A percentile compares a stretch with the other conserved stretches of the same genome.
Conservation (phyloP, 2,797 vertebrate genomes). For the Luscinia megarhynchos region DNA sequence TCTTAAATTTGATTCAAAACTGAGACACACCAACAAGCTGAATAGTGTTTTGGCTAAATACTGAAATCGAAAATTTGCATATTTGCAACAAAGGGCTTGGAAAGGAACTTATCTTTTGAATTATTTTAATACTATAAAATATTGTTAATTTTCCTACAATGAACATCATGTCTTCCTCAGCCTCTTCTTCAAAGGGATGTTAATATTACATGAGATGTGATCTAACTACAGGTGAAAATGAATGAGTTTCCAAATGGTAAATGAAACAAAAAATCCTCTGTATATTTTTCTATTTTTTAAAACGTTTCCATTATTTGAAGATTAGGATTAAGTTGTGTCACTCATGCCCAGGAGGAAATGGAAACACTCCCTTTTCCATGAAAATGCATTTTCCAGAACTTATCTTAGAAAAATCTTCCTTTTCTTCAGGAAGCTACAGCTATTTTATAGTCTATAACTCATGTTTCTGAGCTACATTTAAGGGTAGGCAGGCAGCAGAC, state of each 20-base stretch:
- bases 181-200: neutral
- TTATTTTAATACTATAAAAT: neutral
- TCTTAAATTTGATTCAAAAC: neutral
- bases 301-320: neutral
- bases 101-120: neutral
- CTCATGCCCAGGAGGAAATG: neutral
- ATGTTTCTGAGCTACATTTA: neutral
- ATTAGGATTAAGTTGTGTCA: neutral
- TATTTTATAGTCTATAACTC: neutral
- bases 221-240: neutral
- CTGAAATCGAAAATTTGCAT: neutral
- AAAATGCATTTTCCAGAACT: neutral
- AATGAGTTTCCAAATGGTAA: neutral
- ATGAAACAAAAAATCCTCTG: neutral
- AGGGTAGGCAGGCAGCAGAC: neutral
- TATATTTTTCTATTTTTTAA: too few relatives aligned
- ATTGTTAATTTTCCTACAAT: neutral
- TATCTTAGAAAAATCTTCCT: neutral
- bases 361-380: neutral
- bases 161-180: neutral
- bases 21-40: neutral
- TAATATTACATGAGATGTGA: neutral
- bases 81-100: rapidly evolving
- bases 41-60: neutral
- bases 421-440: neutral